A percentile compares a stretch with the other conserved stretches of the same genome.
phyloP scores from a whole-genome alignment of 2,113 vertebrate genomes.

The Carassius gibelio region DNA sequence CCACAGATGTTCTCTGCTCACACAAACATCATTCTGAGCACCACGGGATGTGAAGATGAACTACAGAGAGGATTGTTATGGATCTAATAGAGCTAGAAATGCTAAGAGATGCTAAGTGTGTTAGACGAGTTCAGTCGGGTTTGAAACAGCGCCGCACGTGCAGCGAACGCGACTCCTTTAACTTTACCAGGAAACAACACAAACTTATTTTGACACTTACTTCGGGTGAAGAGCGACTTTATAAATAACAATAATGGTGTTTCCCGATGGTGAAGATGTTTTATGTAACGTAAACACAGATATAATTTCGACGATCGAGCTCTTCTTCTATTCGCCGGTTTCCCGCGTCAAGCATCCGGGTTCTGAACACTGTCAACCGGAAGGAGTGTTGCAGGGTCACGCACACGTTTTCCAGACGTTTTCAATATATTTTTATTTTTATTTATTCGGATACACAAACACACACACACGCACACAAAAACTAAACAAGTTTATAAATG shows the following conservation, averaged over 20 bases:
- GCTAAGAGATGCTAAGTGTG: no score
- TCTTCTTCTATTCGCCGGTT: slow-evolving; percentile 63
- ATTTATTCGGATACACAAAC: no score
- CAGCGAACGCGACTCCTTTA: background rate
- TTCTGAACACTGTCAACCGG: slow-evolving; percentile 70
- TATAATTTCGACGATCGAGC: background rate
- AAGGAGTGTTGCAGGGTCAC: slow-evolving; percentile 33
- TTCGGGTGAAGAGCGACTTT: slow-evolving; percentile 4
- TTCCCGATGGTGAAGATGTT: background rate
- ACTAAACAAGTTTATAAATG: no score
- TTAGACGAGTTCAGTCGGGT: background rate
- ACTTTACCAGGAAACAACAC: background rate
- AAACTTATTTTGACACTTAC: background rate
- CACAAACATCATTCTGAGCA: background rate
- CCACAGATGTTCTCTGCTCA: background rate
- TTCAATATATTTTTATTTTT: no score
- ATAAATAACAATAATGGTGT: background rate
- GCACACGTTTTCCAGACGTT: background rate
- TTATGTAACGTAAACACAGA: background rate
- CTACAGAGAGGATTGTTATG: background rate
- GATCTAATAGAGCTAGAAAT: no score
- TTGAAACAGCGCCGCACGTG: background rate
- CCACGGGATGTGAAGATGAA: background rate
- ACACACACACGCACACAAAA: no score
- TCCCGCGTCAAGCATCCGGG: slow-evolving; percentile 79